Conservation (phyloP, 2,888 invertebrate genomes). For the Drosophila eohydei region DNA sequence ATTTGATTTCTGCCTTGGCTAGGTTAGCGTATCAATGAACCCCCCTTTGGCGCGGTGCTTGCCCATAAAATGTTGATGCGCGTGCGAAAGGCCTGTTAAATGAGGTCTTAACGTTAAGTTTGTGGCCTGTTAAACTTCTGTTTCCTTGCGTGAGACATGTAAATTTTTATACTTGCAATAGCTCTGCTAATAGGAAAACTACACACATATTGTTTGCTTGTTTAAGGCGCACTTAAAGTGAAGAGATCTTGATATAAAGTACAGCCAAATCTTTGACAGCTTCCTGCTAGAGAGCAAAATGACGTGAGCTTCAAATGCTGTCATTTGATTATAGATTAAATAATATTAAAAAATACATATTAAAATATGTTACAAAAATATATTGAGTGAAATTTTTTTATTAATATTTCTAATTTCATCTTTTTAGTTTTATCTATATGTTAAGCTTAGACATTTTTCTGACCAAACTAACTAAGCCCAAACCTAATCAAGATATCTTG, state of each 20-base stretch:
- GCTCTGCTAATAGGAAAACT: not conserved
- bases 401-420: no score
- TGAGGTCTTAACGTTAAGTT: conserved; percentile 28
- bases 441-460: no score
- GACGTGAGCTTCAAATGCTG: no score
- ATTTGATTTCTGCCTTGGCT: conserved; percentile 33
- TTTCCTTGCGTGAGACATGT: conserved; percentile 6
- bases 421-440: no score
- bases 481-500: no score
- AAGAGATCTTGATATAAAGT: no score
- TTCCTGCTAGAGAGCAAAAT: no score
- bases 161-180: not conserved
- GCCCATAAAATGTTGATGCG: conserved; percentile 44
- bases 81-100: conserved; percentile 44
- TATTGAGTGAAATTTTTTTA: no score
- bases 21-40: conserved; percentile 3
- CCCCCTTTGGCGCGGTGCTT: not conserved
- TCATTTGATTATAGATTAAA: not conserved
- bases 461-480: no score
- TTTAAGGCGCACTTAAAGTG: not conserved
- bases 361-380: not conserved
- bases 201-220: no score
- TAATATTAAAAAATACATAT: not conserved
- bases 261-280: no score
- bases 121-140: conserved; percentile 17